Conservation (phyloP, 2,888 invertebrate species). For the Iphiclides podalirius region DNA sequence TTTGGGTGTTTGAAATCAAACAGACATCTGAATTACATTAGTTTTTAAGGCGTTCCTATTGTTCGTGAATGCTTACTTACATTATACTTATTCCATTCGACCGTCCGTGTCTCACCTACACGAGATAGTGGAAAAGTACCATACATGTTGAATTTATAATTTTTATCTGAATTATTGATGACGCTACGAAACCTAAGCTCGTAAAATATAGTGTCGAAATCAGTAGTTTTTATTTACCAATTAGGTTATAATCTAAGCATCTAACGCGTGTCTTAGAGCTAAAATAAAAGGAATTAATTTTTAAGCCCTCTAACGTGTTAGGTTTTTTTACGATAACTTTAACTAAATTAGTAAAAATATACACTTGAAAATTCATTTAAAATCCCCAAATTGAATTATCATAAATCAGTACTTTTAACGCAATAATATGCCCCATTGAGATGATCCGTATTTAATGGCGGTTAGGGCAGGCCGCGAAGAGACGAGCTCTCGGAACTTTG, state of each 20-base stretch:
- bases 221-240: too few relatives aligned
- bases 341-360: too few relatives aligned
- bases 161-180: neutral
- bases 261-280: too few relatives aligned
- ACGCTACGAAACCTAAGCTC: too few relatives aligned
- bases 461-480: constrained; percentile 55
- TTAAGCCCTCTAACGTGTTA: too few relatives aligned
- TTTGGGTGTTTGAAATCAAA: constrained; percentile 13
- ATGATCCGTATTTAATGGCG: constrained; percentile 65
- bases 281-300: too few relatives aligned
- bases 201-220: too few relatives aligned
- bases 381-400: constrained; percentile 62
- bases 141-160: neutral
- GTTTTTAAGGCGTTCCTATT: neutral
- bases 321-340: too few relatives aligned
- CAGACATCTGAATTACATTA: constrained; percentile 5
- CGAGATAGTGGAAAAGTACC: neutral
- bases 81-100: neutral
- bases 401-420: constrained; percentile 60
- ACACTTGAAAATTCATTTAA: constrained; percentile 33
- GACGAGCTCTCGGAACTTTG: constrained; percentile 33
- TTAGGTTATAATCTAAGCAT: too few relatives aligned
- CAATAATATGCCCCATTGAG: constrained; percentile 56
- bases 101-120: too few relatives aligned
- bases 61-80: constrained; percentile 1